Conservation (phyloP, 2,797 vertebrate genomes). For the Psittacula derbiana region DNA sequence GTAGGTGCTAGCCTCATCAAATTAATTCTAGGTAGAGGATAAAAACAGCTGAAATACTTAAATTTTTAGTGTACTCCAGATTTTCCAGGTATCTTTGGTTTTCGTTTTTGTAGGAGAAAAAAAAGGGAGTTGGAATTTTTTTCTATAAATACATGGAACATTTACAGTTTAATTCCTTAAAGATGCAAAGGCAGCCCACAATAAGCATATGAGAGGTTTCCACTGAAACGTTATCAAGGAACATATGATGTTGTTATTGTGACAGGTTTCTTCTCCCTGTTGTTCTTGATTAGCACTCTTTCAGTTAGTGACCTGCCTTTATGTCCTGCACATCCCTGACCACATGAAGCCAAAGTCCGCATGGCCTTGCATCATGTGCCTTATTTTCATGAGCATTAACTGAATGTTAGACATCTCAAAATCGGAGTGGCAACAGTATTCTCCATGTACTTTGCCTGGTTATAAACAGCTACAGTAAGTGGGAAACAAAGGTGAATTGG, state of each 20-base stretch:
- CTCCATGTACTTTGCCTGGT: neutral
- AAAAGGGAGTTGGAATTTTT: neutral
- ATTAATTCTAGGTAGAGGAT: neutral
- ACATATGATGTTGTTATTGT: constrained; percentile 11
- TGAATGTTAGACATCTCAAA: constrained; percentile 1
- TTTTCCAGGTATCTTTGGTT: neutral
- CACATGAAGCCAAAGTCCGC: neutral
- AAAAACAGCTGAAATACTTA: neutral
- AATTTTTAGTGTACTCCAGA: neutral
- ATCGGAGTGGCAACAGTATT: neutral
- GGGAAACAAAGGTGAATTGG: constrained; percentile 31
- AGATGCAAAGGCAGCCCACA: neutral
- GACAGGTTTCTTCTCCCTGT: constrained; percentile 35
- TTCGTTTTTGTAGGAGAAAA: neutral
- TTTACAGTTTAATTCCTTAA: neutral
- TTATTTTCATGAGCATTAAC: neutral
- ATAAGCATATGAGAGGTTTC: neutral
- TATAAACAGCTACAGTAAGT: constrained; percentile 22
- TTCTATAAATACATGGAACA: neutral
- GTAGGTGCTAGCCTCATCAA: neutral
- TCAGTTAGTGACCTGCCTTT: constrained; percentile 38
- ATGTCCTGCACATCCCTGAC: constrained; percentile 20
- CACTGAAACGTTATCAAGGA: constrained; percentile 8
- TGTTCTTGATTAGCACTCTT: constrained; percentile 33
- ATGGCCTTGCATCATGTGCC: constrained; percentile 32